A percentile compares a stretch with the other conserved stretches of the same genome.
phyloP scores from a whole-genome alignment of 2,797 vertebrate species.

The Poeciliopsis infans region DNA sequence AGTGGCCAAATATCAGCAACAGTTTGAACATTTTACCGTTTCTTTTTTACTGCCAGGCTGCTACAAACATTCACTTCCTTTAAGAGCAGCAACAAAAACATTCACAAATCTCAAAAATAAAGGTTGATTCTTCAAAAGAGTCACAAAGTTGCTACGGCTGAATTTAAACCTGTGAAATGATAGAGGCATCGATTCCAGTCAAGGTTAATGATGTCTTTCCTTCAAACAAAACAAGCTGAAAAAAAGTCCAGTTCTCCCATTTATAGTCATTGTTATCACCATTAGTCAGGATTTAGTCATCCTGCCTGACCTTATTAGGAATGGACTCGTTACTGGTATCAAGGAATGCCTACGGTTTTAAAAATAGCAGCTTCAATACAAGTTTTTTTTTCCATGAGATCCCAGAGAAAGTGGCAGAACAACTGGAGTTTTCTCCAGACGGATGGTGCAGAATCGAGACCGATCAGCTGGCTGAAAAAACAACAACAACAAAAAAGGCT shows the following conservation, averaged over 20 bases:
- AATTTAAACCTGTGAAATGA: neutral
- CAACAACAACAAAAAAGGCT: neutral
- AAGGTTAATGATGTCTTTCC: neutral
- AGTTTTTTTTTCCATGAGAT: neutral
- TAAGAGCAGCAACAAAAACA: conserved; percentile 23
- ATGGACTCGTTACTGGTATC: neutral
- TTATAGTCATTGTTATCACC: neutral
- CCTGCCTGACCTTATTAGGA: neutral
- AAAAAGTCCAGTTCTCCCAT: neutral
- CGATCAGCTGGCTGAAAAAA: neutral
- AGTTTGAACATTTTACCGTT: conserved; percentile 6
- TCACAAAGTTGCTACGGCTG: neutral
- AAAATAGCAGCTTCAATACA: neutral
- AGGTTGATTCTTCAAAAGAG: conserved; percentile 2
- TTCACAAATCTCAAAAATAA: neutral
- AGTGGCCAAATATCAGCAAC: neutral
- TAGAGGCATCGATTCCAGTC: neutral
- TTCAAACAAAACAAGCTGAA: neutral
- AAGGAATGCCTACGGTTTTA: neutral
- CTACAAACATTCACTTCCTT: conserved; percentile 29
- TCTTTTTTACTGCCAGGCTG: conserved; percentile 12
- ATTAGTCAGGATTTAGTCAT: neutral
- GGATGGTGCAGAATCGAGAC: no score
- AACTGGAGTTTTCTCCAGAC: neutral
- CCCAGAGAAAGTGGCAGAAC: neutral